Base-by-base conservation (phyloP, 2,797 vertebrate species). In the Eutrigla gurnardus region DNA sequence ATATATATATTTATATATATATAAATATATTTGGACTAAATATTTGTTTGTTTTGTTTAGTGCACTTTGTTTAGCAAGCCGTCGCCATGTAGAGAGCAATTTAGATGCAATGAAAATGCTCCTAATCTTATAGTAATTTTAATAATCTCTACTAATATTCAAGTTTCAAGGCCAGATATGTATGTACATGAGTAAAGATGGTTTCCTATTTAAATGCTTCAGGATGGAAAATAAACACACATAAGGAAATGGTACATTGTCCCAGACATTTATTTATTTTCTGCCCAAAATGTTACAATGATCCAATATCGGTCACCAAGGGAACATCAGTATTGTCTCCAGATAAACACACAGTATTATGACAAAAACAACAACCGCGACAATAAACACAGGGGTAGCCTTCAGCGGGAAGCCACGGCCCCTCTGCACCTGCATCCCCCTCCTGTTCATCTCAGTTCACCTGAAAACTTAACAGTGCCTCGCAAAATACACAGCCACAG, bases 281-380 rank as follows among this genome's bases (percentile, higher is more conserved):
- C 9, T 50, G n/a, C 10, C 12, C 50, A 60, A 63, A 70, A 65
- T 9, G 7, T 79, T 68, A 70, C 62, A 76, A 4, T 39, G 35
- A 62, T 60, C 18, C 32, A 18, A 63, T 49, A 47, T 59, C 49
- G 62, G 58, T 87, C 62, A 94, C 93, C 93, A 95, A 3, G 92
- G 90, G 43, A 93, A 91, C 5, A 80, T 86, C 45, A 88, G 72
- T 81, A 94, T 91, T 72, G 94, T 46, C 70, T 94, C 89, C 74
- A 94, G 75, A 83, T 94, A 94, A 86, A 94, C 62, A 77, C 66
- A 93, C 47, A 94, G 4, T 77, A 95, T 82, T 53, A 94, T 70
- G 64, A 93, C 77, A 59, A 94, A 65, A 83, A 94, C 60, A 66
- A 90, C 61, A 43, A 94, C n/a, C 18, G 68, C 80, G 4, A 83